Conservation (phyloP, 1,140 invertebrate genomes). For the Telenomus remus region DNA sequence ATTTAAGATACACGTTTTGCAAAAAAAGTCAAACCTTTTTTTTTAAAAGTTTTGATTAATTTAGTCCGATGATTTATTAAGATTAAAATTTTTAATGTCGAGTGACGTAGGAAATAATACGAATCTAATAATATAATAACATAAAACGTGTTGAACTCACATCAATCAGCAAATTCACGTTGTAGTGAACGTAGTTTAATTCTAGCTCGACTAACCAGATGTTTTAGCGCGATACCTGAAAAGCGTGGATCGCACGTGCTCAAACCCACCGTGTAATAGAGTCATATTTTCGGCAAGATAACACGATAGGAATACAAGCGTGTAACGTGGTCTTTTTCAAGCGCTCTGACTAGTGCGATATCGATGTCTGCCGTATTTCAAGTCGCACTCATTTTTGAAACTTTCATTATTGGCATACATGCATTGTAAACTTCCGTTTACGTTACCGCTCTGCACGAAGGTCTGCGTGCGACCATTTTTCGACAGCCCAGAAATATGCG, state of each 20-base stretch:
- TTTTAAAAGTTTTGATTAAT: too few species aligned
- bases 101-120: too few species aligned
- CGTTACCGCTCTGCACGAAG: conserved; percentile 50
- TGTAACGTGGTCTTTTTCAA: conserved; percentile 25
- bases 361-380: conserved; percentile 48
- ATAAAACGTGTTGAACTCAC: too few species aligned
- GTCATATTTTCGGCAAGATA: conserved; percentile 58
- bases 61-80: too few species aligned
- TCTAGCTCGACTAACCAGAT: conserved; percentile 45
- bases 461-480: conserved; percentile 46
- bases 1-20: too few species aligned
- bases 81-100: too few species aligned
- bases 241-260: conserved; percentile 50
- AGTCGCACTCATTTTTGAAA: conserved; percentile 49
- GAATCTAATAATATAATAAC: too few species aligned
- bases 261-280: conserved; percentile 44
- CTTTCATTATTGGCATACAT: conserved; percentile 47
- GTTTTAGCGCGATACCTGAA: conserved; percentile 43
- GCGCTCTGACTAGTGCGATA: conserved; percentile 32
- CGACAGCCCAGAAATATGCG: conserved; percentile 53
- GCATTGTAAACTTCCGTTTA: conserved; percentile 48
- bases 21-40: too few species aligned
- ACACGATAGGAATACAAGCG: conserved; percentile 47
- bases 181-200: conserved; percentile 4
- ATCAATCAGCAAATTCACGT: too few species aligned